phyloP scores from a whole-genome alignment of 2,113 vertebrate species.

The Hipposideros armiger region DNA sequence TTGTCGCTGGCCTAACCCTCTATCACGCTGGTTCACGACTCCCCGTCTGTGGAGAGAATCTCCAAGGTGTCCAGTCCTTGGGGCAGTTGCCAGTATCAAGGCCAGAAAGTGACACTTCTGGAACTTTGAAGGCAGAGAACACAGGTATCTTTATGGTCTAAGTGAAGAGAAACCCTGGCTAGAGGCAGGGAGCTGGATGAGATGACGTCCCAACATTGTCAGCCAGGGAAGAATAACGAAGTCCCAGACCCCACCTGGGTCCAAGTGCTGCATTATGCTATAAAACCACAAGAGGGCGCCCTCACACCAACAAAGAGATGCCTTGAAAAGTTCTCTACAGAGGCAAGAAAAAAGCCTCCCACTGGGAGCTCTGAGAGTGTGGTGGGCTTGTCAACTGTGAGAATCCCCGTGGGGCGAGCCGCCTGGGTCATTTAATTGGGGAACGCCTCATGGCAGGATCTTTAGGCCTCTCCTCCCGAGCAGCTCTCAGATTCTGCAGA shows the following conservation, averaged over 20 bases:
- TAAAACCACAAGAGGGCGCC: conserved; percentile 80
- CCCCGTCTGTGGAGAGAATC: not conserved
- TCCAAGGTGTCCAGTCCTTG: not conserved
- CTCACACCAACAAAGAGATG: conserved; percentile 57
- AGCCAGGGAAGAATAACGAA: not conserved
- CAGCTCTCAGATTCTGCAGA: not conserved
- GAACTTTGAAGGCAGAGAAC: not conserved
- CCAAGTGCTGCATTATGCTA: not conserved
- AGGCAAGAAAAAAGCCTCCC: not conserved
- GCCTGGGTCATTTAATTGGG: not conserved
- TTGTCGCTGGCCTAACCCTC: not conserved
- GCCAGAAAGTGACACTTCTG: not conserved
- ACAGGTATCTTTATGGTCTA: not conserved
- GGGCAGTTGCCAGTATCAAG: not conserved
- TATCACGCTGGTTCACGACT: rapidly evolving
- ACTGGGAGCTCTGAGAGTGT: not conserved
- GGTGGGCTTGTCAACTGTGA: not conserved
- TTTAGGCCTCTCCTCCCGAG: not conserved
- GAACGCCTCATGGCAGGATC: not conserved
- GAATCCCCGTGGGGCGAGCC: too few species aligned
- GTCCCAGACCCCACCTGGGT: too few species aligned
- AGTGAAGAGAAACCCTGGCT: not conserved
- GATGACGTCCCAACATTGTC: not conserved
- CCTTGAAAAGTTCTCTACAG: rapidly evolving
- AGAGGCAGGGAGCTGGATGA: not conserved